Evolutionary conservation across 37 sponge, comb jelly and placozoan genomes (phyloP), one percentile per base, ranked within the genome.

Genomic region (Aphrocallistes beatrix): DNA sequence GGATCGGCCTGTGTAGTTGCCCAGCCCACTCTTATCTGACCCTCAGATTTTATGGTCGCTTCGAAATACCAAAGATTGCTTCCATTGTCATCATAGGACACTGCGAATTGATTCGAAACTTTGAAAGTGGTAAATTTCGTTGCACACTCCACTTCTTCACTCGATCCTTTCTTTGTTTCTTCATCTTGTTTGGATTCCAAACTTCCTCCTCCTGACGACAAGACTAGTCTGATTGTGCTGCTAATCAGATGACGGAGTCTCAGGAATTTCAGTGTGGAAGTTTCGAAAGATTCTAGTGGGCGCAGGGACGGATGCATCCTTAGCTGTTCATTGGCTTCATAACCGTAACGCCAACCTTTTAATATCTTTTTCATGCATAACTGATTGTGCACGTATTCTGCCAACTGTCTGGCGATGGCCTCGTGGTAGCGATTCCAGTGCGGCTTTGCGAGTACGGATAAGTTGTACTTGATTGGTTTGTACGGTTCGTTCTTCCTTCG

Each of bases 41-140:
- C 75, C n/a, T 60, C 75, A 19, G 75, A 60, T 28, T 60, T 60
- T 60, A 60, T 60, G 34, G n/a, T 60, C 25, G 75, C 75, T 28
- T 60, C 75, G 75, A 60, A 60, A 60, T 60, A 60, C 75, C 75
- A 60, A 60, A 19, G 75, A 28, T 60, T 60, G n/a, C n/a, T 60
- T 60, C 75, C 75, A 6, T 60, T 60, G 6, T 60, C 75, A 21
- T 60, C n/a, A 30, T 60, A 60, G 75, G 75, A 19, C 3, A 60
- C 75, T 32, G 75, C 75, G 21, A 60, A 60, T 28, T 60, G 75
- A 60, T 60, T 60, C 8, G 75, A 60, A 13, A 60, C 75, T 28
- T 60, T 60, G 21, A 60, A 60, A 60, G 75, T 60, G n/a, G 75
- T 60, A 30, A 60, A 60, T 13, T 30, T 60, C 1, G 75, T 60